Evolutionary conservation across 2,797 vertebrate genomes (phyloP).

Genomic region (Danio aesculapii): DNA sequence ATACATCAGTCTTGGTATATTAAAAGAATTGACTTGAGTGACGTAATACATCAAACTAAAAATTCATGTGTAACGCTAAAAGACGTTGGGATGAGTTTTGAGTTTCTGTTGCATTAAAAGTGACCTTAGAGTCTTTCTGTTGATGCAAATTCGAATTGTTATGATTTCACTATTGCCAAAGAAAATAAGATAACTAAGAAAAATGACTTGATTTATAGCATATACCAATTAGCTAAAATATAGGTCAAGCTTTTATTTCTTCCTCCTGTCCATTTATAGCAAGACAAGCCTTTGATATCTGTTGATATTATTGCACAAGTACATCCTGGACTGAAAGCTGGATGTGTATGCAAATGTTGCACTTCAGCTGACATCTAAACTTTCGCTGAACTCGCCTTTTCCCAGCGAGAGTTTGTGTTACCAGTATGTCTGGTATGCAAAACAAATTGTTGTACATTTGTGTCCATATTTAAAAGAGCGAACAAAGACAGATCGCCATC

Average conservation of each 20-base stretch:
- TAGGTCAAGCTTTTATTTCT: neutral
- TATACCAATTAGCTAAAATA: neutral
- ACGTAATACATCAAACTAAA: neutral
- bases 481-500: slow-evolving; percentile 66
- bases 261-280: slow-evolving; percentile 9
- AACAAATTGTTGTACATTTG: slow-evolving; percentile 71
- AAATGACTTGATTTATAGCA: neutral
- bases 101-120: neutral
- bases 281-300: slow-evolving; percentile 34
- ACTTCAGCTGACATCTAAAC: slow-evolving; percentile 52
- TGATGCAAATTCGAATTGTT: neutral
- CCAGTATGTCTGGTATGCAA: slow-evolving; percentile 68
- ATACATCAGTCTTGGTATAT: neutral
- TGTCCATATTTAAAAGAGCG: slow-evolving; percentile 64
- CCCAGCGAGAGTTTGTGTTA: slow-evolving; percentile 69
- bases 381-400: slow-evolving; percentile 56
- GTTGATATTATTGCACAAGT: slow-evolving; percentile 27
- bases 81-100: neutral
- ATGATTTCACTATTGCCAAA: neutral
- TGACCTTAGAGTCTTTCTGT: neutral
- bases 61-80: neutral
- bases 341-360: slow-evolving; percentile 56
- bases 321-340: slow-evolving; percentile 38
- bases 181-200: neutral
- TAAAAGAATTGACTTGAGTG: neutral